A percentile compares a stretch with the other conserved stretches of the same genome.
phyloP scores from a whole-genome alignment of 37 sponge, comb jelly and placozoan species.

The Ephydatia muelleri region DNA sequence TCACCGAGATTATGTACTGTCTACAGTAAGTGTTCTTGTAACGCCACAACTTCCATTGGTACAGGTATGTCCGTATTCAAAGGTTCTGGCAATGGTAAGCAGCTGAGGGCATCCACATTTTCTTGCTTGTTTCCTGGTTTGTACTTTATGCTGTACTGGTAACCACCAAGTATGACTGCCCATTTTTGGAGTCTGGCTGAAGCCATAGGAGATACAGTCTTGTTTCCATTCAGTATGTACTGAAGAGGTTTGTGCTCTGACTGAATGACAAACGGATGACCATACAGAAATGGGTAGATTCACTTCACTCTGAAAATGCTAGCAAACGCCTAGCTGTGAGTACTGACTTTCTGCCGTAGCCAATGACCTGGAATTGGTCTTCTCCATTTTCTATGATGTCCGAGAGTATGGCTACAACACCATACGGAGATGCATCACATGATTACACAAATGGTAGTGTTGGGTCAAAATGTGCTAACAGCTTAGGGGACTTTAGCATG shows the following conservation, averaged over 20 bases:
- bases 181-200: conserved; percentile 12
- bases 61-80: neutral
- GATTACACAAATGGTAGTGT: neutral
- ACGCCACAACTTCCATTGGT: conserved; percentile 17
- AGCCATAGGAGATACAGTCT: neutral
- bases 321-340: conserved; percentile 16
- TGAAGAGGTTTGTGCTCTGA: conserved; percentile 36
- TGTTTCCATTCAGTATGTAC: neutral
- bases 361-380: conserved; percentile 1
- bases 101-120: conserved; percentile 27
- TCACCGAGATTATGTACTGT: conserved; percentile 6
- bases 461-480: conserved; percentile 29
- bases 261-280: conserved; percentile 6
- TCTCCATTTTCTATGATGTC: neutral
- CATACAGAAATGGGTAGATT: conserved; percentile 15
- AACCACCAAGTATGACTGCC: conserved; percentile 4
- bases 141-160: conserved; percentile 5
- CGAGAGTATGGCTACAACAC: conserved; percentile 14
- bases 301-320: neutral
- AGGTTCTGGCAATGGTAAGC: conserved; percentile 11
- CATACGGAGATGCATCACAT: conserved; percentile 37
- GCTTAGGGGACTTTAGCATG: too few species aligned
- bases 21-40: neutral
- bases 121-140: neutral
- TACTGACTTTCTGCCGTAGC: conserved; percentile 1